Base-by-base conservation (phyloP, 2,888 invertebrate genomes). In the Syrphus vitripennis region DNA sequence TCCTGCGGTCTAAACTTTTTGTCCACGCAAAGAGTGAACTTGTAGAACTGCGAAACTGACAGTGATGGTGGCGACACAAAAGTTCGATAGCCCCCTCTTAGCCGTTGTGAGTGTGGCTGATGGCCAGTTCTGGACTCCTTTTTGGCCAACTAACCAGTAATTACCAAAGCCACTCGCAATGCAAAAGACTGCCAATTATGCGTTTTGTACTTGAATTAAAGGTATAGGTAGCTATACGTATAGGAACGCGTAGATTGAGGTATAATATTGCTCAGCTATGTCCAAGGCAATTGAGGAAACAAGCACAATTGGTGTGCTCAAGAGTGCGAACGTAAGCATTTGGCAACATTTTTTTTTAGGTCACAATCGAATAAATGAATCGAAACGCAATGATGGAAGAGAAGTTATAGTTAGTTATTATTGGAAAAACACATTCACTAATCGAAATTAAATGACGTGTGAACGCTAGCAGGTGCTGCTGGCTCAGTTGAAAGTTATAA, bases 401-500 rank as follows among this genome's bases (percentile, higher is more conserved):
- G 48, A 50, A 50, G 24, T 48, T 29, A 29, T 29, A 29, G 6
- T n/a, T 5, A 61, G 50, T 65, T 82, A 50, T 69, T 74, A 86
- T 86, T 86, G 82, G 78, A 75, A 86, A 86, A 78, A 77, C 78
- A 82, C 82, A 82, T 89, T 88, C 76, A 89, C 91, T 91, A 91
- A 91, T 91, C 91, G 91, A 91, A 91, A 91, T 91, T 91, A 91
- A 91, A 91, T 91, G 91, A 91, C 90, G 91, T 91, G 91, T 91
- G 91, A 91, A 91, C 89, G 89, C 88, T 88, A 89, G 88, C 91
- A 91, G 91, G 91, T 91, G 91, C 86, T 84, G 57, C 45, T 50
- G 45, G 45, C 3, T 3, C 29, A 10, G n/a, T 59, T 16, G 21
- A 40, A 10, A 42, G n/a, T n/a, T 10, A 29, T 57, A 57, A 57